Evolutionary conservation across 1,140 invertebrate genomes (phyloP).

Genomic region (Thalassaphorura encarpata): DNA sequence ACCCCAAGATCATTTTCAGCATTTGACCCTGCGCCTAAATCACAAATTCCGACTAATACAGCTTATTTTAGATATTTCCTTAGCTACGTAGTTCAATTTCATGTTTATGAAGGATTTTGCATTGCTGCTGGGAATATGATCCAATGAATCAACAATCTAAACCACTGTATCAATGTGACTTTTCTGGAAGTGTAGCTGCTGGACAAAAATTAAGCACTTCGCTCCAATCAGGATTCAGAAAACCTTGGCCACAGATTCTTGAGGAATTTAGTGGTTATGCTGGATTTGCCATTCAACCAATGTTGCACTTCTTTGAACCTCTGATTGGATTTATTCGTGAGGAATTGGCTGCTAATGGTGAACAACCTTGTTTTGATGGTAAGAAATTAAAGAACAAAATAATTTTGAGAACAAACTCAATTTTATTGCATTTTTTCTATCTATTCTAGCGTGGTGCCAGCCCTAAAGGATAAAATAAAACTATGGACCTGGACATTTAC

Average conservation of each 20-base stretch:
- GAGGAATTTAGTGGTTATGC: neutral
- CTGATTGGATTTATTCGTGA: neutral
- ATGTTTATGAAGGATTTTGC: conserved; percentile 41
- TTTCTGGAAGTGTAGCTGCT: conserved; percentile 38
- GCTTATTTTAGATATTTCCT: conserved; percentile 45
- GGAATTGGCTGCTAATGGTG: neutral
- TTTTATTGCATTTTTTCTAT: no score
- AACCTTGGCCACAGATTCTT: neutral
- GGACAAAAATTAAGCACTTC: conserved; percentile 29
- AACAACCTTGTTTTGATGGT: conserved; percentile 1
- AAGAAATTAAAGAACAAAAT: no score
- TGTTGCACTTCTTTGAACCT: neutral
- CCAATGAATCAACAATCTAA: conserved; percentile 35
- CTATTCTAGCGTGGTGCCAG: no score
- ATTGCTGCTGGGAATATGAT: conserved; percentile 35
- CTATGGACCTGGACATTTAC: no score
- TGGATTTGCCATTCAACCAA: neutral
- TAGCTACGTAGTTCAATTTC: conserved; percentile 39
- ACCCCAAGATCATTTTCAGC: neutral
- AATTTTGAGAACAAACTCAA: no score
- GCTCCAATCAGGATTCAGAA: neutral
- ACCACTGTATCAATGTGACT: conserved; percentile 40
- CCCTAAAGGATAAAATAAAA: no score
- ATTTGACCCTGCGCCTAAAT: conserved; percentile 10
- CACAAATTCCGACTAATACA: neutral